phyloP scores from a whole-genome alignment of 2,797 vertebrate species.

The Mareca penelope region DNA sequence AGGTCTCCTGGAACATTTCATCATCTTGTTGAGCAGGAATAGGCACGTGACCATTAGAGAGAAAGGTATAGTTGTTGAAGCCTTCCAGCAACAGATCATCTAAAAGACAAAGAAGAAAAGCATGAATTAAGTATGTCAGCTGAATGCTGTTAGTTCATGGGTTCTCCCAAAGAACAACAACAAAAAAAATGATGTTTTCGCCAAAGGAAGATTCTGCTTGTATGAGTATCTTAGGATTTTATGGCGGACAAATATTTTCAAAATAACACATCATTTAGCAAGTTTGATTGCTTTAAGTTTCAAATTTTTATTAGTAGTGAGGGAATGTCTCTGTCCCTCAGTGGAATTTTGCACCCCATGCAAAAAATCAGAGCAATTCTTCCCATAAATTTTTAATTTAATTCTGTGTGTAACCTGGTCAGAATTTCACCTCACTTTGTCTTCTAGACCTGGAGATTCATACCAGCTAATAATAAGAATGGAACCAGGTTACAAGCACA shows the following conservation, averaged over 20 bases:
- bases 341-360: background rate
- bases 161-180: background rate
- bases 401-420: background rate
- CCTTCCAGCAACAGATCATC: slow-evolving; percentile 91
- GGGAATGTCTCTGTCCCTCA: background rate
- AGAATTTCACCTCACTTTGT: background rate
- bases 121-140: background rate
- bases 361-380: background rate
- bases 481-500: background rate
- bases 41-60: slow-evolving; percentile 88
- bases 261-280: background rate
- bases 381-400: background rate
- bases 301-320: background rate
- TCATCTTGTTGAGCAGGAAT: slow-evolving; percentile 90
- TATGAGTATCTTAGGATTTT: background rate
- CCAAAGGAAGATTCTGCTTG: background rate
- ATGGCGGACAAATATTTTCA: background rate
- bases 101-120: slow-evolving; percentile 64
- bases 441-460: background rate
- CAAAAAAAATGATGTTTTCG: rapidly evolving
- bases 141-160: background rate
- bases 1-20: slow-evolving; percentile 92
- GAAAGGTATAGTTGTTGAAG: slow-evolving; percentile 91
- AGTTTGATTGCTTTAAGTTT: background rate
- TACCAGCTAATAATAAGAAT: background rate